Percentiles rank a stretch among this genome's conserved stretches.
Evolutionary conservation across 2,113 vertebrate species (phyloP).

Genomic region (Hemichromis elongatus): DNA sequence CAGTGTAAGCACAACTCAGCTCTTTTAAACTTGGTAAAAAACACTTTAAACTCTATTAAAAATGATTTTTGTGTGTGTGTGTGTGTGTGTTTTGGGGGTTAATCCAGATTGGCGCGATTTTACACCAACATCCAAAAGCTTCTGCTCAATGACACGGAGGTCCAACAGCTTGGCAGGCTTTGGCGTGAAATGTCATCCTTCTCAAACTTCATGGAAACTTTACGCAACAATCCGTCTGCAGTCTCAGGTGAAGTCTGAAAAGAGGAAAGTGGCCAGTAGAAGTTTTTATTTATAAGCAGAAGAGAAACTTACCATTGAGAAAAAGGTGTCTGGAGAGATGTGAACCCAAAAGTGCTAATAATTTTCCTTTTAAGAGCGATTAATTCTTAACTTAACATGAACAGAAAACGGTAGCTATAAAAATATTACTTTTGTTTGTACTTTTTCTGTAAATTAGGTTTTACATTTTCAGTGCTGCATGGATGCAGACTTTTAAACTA

Average conservation of each 20-base stretch:
- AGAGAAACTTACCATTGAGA: neutral
- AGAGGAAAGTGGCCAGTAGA: neutral
- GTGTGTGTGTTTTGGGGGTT: neutral
- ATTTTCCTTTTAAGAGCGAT: neutral
- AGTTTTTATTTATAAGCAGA: neutral
- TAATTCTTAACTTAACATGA: neutral
- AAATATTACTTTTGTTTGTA: neutral
- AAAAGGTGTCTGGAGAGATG: neutral
- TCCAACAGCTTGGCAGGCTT: slow-evolving; percentile 73
- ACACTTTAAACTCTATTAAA: neutral
- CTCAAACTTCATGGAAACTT: slow-evolving; percentile 84
- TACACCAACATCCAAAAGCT: slow-evolving; percentile 84
- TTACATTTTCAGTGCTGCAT: neutral
- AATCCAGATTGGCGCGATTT: slow-evolving; percentile 82
- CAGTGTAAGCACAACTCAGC: slow-evolving; percentile 77
- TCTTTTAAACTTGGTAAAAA: neutral
- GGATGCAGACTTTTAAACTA: neutral
- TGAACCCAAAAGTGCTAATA: neutral
- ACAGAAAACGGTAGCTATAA: neutral
- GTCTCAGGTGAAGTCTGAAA: slow-evolving; percentile 74
- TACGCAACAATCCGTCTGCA: slow-evolving; percentile 80
- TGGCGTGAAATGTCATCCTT: slow-evolving; percentile 83
- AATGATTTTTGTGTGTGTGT: accelerated
- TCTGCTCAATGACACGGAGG: slow-evolving; percentile 74
- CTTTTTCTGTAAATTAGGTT: neutral